Evolutionary conservation across 2,113 vertebrate species (phyloP), one percentile per base, ranked within the genome.

Genomic region (Orthochromis malagaraziensis): DNA sequence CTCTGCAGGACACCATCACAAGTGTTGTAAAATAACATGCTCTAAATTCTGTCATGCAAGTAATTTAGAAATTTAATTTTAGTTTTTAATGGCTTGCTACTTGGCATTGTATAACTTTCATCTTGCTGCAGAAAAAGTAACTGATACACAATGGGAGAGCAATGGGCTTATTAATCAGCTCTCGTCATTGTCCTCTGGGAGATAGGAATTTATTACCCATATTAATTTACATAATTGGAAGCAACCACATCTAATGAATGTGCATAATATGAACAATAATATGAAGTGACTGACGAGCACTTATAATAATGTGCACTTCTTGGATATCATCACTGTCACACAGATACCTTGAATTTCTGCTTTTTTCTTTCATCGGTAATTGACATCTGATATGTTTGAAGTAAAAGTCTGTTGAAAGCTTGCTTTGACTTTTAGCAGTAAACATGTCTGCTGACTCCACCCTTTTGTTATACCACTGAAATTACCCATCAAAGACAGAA

Each of bases 181-280:
- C 58, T 83, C 53, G 82, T 82, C 81, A 38, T 57, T 51, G 42
- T 88, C 90, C 70, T 85, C 33, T 79, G 89, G 65, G 91, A 90
- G 85, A 89, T 79, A n/a, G 84, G 79, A 85, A 88, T 88, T 87
- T 92, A 91, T 92, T 88, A 90, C 75, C 58, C 40, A 26, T 90
- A 89, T 91, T 92, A 88, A 93, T 91, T 93, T 93, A 85, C 88
- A 87, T 88, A 92, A 92, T 91, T 91, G 58, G 82, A 93, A 91
- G 84, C 81, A 89, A 70, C 81, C 82, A 73, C 88, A 85, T 93
- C 58, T 88, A 90, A 93, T 92, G 81, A 91, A 88, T 92, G 92
- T 91, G 84, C 86, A 87, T 89, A 91, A 88, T 87, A 89, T 81
- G 83, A 87, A 58, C 75, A 73, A 31, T 88, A 83, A 92, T 87